These are phyloP conservation scores for Aphelinus certus DNA, from an alignment of 1,140 invertebrate genomes.

Conservation along the genomic window DNA sequence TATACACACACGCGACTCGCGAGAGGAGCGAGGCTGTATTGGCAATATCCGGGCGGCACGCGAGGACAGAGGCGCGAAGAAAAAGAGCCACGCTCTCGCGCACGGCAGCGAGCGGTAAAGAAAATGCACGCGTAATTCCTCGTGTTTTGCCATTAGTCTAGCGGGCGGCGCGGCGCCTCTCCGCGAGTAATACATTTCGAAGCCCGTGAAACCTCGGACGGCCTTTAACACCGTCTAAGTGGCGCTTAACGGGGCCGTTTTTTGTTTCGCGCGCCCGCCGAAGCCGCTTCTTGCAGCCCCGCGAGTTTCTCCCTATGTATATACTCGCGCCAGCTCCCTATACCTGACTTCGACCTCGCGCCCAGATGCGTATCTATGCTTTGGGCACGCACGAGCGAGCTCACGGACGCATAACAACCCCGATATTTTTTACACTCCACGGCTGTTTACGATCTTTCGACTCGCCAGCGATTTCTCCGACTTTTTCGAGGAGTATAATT, in stretches of 20 bases:
- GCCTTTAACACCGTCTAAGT: constrained; percentile 48
- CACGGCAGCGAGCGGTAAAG: background rate
- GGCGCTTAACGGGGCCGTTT: constrained; percentile 47
- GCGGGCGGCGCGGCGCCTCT: background rate
- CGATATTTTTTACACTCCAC: no score
- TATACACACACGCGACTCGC: no score
- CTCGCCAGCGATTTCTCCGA: no score
- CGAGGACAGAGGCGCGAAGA: constrained; percentile 8
- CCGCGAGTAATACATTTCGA: constrained; percentile 28
- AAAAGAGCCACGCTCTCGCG: constrained; percentile 26
- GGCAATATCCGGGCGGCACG: no score
- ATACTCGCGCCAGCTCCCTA: no score
- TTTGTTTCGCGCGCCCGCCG: constrained; percentile 35
- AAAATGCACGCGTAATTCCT: constrained; percentile 41
- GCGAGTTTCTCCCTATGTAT: background rate
- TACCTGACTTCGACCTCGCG: no score
- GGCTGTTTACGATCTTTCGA: no score
- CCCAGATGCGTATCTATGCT: no score
- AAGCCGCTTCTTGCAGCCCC: constrained; percentile 37
- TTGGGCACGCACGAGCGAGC: no score
- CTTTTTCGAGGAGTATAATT: no score
- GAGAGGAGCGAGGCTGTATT: background rate
- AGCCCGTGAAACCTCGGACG: constrained; percentile 37
- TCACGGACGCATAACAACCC: no score
- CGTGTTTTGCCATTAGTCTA: constrained; percentile 35